Conservation (phyloP, 2,797 vertebrate species). For the Chaenodraco wilsoni region DNA sequence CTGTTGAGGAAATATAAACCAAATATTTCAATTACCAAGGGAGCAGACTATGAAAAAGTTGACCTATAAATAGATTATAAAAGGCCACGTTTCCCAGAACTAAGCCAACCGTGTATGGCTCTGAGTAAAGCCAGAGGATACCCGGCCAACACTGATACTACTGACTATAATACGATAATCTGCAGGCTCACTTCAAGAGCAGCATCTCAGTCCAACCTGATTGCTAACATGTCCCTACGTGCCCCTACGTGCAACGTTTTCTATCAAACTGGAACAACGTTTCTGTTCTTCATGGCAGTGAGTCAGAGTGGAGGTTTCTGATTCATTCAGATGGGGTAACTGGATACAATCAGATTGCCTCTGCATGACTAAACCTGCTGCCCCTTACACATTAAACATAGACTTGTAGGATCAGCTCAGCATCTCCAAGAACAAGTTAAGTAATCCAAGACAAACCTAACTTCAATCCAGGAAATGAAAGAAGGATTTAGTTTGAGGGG, state of each 20-base stretch:
- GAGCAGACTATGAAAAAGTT: slow-evolving; percentile 4
- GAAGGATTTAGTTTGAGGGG: neutral
- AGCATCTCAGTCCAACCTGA: slow-evolving; percentile 27
- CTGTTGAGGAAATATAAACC: neutral
- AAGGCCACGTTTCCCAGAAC: slow-evolving; percentile 25
- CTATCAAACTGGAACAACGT: neutral
- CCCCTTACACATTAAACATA: neutral
- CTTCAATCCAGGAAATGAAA: neutral
- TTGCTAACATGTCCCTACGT: slow-evolving; percentile 31
- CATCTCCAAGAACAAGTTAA: neutral
- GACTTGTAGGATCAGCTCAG: slow-evolving; percentile 1
- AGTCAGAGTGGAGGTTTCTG: slow-evolving; percentile 27
- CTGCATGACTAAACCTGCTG: slow-evolving; percentile 36
- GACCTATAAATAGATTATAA: slow-evolving; percentile 4
- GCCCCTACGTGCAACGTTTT: slow-evolving; percentile 30
- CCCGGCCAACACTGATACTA: slow-evolving; percentile 15
- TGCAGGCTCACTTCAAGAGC: slow-evolving; percentile 34
- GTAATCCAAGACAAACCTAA: neutral
- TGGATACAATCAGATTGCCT: slow-evolving; percentile 7
- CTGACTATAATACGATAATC: slow-evolving; percentile 47
- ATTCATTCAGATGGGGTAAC: neutral
- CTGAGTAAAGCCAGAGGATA: slow-evolving; percentile 12
- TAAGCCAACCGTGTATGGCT: slow-evolving; percentile 7
- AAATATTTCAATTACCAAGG: slow-evolving; percentile 4
- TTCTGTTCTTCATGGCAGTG: neutral